Evolutionary conservation across 2,797 vertebrate genomes (phyloP), one percentile per base, ranked within the genome.

Genomic region (Hapalemur alaotrensis): DNA sequence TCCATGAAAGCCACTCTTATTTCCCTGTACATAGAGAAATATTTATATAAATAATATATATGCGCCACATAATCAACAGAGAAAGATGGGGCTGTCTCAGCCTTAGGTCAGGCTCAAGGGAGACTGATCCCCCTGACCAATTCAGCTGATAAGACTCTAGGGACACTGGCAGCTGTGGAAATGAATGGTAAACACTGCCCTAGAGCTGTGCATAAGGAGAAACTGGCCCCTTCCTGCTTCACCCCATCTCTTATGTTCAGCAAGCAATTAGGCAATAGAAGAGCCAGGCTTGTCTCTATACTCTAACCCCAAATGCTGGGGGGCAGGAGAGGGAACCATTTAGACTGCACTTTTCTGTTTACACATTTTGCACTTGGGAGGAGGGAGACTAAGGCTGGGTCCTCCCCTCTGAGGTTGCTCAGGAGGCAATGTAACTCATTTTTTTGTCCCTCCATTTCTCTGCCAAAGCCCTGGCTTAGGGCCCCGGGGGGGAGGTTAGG

Each of bases 11-110:
- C 95, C 76, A 86, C 79, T 85, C 96, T 92, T 85, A 85, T 57
- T 57, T 93, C 96, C 91, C 70, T 98, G 98, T 98, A 97, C 97
- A 98, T 98, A 98, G 97, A 98, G 76, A 98, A 98, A 98, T 99
- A 98, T 99, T 99, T 99, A 99, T 99, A 99, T 98, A 98, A 98
- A 98, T 98, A 98, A 98, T 98, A 98, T 99, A 98, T 98, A 98
- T 98, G 98, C 98, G 92, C 98, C 98, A 98, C 98, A 98, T 98
- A 98, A 98, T 98, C 97, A 95, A 97, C 89, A 95, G 96, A 97
- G 90, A 96, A 97, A 97, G 97, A 98, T 69, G 91, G 97, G 96
- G 97, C 98, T 97, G 88, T 90, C 96, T 96, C 92, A 96, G 96
- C 93, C 93, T 75, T 85, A 91, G 91, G 32, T 93, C 43, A 94